Evolutionary conservation across 1,140 invertebrate genomes (phyloP).

Genomic region (Zophobas atratus): DNA sequence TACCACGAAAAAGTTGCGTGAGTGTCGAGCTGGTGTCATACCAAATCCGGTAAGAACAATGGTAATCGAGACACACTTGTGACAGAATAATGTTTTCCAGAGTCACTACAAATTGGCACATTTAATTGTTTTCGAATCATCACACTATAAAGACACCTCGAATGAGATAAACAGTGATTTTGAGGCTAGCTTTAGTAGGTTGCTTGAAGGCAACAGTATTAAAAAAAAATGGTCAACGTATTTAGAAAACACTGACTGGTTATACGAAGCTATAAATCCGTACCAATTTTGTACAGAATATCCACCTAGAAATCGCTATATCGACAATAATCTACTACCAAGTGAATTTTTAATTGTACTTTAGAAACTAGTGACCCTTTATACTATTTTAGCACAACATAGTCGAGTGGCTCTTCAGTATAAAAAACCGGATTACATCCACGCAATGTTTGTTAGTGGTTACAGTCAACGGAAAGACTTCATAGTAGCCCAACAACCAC

Average conservation of each 20-base stretch:
- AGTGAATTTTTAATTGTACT: neutral
- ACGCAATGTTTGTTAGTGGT: slow-evolving; percentile 11
- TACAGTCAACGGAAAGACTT: slow-evolving; percentile 2
- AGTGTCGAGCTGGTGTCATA: neutral
- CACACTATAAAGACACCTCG: neutral
- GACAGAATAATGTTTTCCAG: neutral
- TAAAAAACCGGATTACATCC: slow-evolving; percentile 5
- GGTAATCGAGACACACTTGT: neutral
- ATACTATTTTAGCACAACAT: slow-evolving; percentile 12
- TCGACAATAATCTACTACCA: neutral
- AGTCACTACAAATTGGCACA: neutral
- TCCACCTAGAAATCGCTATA: slow-evolving; percentile 1
- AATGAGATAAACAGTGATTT: neutral
- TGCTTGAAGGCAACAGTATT: neutral
- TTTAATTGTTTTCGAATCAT: slow-evolving; percentile 1
- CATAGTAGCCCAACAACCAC: slow-evolving; percentile 23
- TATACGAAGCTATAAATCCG: neutral
- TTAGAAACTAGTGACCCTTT: neutral
- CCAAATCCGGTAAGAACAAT: neutral
- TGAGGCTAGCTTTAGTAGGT: neutral
- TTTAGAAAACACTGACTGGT: slow-evolving; percentile 6
- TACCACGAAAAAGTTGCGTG: slow-evolving; percentile 4
- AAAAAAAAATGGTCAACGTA: neutral
- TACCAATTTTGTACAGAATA: neutral
- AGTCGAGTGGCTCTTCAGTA: neutral